Base-by-base conservation (phyloP, 2,888 invertebrate genomes). In the Plemyria rubiginata region DNA sequence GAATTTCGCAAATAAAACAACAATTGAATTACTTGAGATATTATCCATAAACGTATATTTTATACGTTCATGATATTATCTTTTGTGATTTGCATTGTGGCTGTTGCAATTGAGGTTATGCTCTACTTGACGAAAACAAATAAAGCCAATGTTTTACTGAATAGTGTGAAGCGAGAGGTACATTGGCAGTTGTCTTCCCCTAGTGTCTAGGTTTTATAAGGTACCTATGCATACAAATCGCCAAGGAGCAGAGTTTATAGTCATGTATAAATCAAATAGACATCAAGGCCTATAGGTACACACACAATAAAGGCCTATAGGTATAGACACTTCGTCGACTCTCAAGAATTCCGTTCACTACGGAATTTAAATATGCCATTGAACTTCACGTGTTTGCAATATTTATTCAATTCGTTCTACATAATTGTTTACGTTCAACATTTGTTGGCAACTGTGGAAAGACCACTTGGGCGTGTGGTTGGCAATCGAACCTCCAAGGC, bases 371-470 rank as follows among this genome's bases (percentile, higher is more conserved):
- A 65, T 58, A 56, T 62, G 65, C 55, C 62, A 65, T 70, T 70
- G 68, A 68, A 70, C 68, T 70, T 70, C 67, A 67, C 48, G 63
- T 54, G 49, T 36, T 54, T 51, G 41, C 52, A 61, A 54, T 57
- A 28, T 54, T 43, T 56, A 46, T 54, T 0, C 32, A 54, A 49
- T 58, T 58, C 28, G 38, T 51, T 57, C 57, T 29, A 50, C 41
- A 43, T 41, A 50, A 41, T 49, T 49, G 28, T 22, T 40, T 15
- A 40, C 28, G 6, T 32, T 32, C 32, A 22, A 32, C 32, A 7
- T 32, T 2, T 4, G 32, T 6, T 32, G 32, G 32, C 29, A 40
- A n/a, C 4, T 32, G 12, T 41, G 29, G 29, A 50, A 57, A 57
- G 46, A 46, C 15, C 46, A 57, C 36, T 48, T 41, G 13, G 54